These are phyloP conservation scores for Simalia tracyae DNA, from an alignment of 2,797 vertebrate genomes.

Conservation along the genomic window DNA sequence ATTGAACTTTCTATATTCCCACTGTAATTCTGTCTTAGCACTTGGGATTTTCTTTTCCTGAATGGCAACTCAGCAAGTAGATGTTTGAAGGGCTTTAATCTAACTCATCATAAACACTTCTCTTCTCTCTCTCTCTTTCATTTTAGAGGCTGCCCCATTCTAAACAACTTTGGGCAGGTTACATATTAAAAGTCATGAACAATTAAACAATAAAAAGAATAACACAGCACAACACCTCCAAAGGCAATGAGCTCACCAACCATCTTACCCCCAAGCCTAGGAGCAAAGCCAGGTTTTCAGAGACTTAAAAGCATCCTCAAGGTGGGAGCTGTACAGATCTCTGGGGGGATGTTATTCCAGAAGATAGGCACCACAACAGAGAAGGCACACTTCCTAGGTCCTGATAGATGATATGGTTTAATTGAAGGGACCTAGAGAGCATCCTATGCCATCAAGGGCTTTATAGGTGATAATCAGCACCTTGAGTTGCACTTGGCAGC, in stretches of 20 bases:
- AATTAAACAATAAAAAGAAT: not conserved
- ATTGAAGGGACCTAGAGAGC: no score
- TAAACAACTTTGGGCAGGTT: not conserved
- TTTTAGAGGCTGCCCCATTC: not conserved
- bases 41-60: not conserved
- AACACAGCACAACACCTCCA: not conserved
- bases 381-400: no score
- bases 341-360: no score
- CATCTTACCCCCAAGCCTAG: not conserved
- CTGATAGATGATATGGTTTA: no score
- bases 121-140: not conserved
- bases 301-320: no score
- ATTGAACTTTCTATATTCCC: not conserved
- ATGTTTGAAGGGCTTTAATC: not conserved
- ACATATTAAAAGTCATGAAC: not conserved
- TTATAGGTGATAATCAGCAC: no score
- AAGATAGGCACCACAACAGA: no score
- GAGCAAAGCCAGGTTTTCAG: not conserved
- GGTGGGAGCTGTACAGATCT: no score
- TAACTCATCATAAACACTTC: not conserved
- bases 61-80: not conserved
- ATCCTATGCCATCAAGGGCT: no score
- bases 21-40: not conserved
- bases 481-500: no score
- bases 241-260: not conserved